Evolutionary conservation across 2,797 vertebrate species (phyloP).

Genomic region (Scleropages formosus): DNA sequence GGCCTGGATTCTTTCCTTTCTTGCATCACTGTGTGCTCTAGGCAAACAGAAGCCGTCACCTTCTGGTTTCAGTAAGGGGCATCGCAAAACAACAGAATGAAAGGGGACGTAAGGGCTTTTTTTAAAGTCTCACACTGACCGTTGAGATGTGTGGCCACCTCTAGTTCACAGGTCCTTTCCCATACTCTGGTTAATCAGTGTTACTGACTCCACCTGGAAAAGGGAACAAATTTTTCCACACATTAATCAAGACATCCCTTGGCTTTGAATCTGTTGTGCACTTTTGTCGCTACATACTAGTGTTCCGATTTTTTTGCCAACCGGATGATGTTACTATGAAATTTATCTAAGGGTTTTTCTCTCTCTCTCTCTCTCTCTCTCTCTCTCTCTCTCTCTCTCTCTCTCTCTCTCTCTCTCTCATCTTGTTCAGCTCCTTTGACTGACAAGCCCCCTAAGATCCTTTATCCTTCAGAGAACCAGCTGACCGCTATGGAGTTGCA

Average conservation of each 20-base stretch:
- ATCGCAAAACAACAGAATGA: background rate
- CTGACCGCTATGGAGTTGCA: constrained; percentile 85
- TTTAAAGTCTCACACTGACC: background rate
- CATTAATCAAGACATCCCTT: background rate
- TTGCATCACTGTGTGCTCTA: background rate
- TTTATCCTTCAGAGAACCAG: constrained; percentile 87
- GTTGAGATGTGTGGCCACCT: background rate
- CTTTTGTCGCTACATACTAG: constrained; percentile 10
- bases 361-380: no score
- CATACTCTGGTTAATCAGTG: background rate
- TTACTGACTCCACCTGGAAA: background rate
- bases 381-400: no score
- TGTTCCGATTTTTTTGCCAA: constrained; percentile 47
- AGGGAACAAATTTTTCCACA: background rate
- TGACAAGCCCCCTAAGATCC: constrained; percentile 94
- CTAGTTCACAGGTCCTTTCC: background rate
- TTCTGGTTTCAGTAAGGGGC: background rate
- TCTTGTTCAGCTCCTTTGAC: constrained; percentile 86
- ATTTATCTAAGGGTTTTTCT: constrained; percentile 27
- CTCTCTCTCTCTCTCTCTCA: constrained; percentile 36
- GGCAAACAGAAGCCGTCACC: background rate
- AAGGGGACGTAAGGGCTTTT: background rate
- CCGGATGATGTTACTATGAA: constrained; percentile 41
- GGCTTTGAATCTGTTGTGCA: background rate
- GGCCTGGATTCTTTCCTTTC: background rate